Percentiles rank a stretch among this genome's conserved stretches.
These are phyloP conservation scores for Heliconius cydno DNA, from an alignment of 2,888 invertebrate species.

Conservation along the genomic window DNA sequence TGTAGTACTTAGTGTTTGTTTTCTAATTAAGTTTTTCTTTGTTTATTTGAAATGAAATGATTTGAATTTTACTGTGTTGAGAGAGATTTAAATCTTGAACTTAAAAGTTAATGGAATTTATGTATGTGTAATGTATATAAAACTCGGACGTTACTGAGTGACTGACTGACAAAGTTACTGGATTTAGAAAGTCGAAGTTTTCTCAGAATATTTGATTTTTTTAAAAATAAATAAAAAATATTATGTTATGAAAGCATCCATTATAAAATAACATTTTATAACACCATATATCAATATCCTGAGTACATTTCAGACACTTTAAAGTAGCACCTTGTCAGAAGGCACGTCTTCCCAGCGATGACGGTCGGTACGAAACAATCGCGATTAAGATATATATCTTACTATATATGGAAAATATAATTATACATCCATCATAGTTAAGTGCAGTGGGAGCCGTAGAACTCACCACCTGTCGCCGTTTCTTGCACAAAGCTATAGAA, in stretches of 20 bases:
- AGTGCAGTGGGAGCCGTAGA: not conserved
- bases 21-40: too few relatives aligned
- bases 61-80: too few relatives aligned
- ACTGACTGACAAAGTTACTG: too few relatives aligned
- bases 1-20: too few relatives aligned
- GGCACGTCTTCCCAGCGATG: not conserved
- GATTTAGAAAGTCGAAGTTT: too few relatives aligned
- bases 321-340: slow-evolving; percentile 20
- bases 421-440: slow-evolving; percentile 29
- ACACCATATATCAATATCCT: not conserved
- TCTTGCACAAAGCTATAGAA: slow-evolving; percentile 1
- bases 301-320: not conserved
- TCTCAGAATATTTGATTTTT: too few relatives aligned
- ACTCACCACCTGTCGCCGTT: slow-evolving; percentile 5
- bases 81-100: too few relatives aligned
- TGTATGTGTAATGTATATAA: too few relatives aligned
- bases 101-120: too few relatives aligned
- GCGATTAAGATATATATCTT: slow-evolving; percentile 23
- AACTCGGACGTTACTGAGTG: too few relatives aligned
- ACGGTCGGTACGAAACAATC: slow-evolving; percentile 13
- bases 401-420: slow-evolving; percentile 27
- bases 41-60: too few relatives aligned
- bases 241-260: not conserved
- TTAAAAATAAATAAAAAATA: not conserved
- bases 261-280: not conserved